Conservation (phyloP, 2,797 vertebrate species). For the Rallus crepitans region DNA sequence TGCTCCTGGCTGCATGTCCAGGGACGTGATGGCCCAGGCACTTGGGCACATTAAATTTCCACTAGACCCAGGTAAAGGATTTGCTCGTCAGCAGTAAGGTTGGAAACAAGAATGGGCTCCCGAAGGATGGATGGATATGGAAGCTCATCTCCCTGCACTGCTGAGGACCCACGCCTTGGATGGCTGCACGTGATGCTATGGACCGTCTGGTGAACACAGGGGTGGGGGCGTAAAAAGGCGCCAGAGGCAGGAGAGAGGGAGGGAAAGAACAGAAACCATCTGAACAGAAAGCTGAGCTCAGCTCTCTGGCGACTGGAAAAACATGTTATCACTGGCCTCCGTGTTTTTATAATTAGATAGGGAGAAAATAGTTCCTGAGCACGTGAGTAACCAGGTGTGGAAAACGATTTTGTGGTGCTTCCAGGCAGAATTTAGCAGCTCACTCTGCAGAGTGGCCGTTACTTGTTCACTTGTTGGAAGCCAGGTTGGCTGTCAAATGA, state of each 20-base stretch:
- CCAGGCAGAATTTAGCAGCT: not conserved
- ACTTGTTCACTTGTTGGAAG: constrained; percentile 17
- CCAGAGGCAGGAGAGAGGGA: not conserved
- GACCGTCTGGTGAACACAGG: not conserved
- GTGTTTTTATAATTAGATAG: constrained; percentile 9
- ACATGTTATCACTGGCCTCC: not conserved
- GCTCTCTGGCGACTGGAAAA: constrained; percentile 7
- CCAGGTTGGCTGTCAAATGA: not conserved
- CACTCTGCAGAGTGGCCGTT: not conserved
- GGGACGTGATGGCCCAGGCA: constrained; percentile 1
- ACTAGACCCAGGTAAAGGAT: constrained; percentile 14
- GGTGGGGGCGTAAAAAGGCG: not conserved
- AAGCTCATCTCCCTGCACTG: not conserved
- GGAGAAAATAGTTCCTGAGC: not conserved
- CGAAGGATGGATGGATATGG: not conserved
- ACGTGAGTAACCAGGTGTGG: not conserved
- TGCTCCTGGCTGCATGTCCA: constrained; percentile 39
- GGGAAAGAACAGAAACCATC: not conserved
- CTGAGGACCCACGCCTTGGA: not conserved
- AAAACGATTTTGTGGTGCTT: constrained; percentile 4
- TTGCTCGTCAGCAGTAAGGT: constrained; percentile 17
- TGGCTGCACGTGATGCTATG: not conserved
- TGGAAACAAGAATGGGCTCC: not conserved
- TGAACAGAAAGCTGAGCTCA: constrained; percentile 4
- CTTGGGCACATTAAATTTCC: not conserved